A percentile compares a stretch with the other conserved stretches of the same genome.
These are phyloP conservation scores for Gadus macrocephalus DNA, from an alignment of 2,113 vertebrate species.

Conservation along the genomic window DNA sequence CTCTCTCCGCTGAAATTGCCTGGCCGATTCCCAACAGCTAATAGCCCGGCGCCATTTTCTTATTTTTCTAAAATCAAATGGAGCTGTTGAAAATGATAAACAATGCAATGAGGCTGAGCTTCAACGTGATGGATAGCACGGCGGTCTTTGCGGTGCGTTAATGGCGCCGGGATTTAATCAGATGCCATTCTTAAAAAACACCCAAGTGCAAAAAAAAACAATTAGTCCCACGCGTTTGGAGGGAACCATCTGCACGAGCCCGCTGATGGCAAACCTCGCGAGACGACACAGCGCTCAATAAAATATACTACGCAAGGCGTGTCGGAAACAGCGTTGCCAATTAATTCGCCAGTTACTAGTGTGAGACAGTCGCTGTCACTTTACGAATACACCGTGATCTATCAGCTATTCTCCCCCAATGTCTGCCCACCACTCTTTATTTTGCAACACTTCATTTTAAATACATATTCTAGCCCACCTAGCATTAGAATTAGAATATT, in stretches of 20 bases:
- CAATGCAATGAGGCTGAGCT: slow-evolving; percentile 23
- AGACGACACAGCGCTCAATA: neutral
- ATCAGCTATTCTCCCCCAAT: neutral
- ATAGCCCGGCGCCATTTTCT: slow-evolving; percentile 3
- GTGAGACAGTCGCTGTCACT: no score
- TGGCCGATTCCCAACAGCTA: neutral
- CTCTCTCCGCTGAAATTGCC: neutral
- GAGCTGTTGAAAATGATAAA: slow-evolving; percentile 31
- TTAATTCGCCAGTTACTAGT: no score
- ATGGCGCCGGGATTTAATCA: slow-evolving; percentile 20
- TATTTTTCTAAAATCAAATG: slow-evolving; percentile 14
- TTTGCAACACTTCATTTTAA: no score
- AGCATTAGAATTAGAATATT: no score
- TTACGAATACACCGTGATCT: no score
- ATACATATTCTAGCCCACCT: no score
- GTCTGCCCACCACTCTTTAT: neutral
- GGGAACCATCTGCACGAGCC: neutral
- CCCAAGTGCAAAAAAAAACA: slow-evolving; percentile 27
- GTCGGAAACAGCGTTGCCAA: no score
- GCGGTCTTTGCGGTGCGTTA: slow-evolving; percentile 4
- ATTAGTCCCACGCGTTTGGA: slow-evolving; percentile 14
- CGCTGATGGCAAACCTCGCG: no score
- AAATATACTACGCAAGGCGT: neutral
- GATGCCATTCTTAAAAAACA: slow-evolving; percentile 15
- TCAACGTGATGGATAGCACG: slow-evolving; percentile 20